Percentiles rank a stretch among this genome's conserved stretches.
Conservation (phyloP, 2,113 vertebrate genomes). For the Melanotaenia duboulayi region DNA sequence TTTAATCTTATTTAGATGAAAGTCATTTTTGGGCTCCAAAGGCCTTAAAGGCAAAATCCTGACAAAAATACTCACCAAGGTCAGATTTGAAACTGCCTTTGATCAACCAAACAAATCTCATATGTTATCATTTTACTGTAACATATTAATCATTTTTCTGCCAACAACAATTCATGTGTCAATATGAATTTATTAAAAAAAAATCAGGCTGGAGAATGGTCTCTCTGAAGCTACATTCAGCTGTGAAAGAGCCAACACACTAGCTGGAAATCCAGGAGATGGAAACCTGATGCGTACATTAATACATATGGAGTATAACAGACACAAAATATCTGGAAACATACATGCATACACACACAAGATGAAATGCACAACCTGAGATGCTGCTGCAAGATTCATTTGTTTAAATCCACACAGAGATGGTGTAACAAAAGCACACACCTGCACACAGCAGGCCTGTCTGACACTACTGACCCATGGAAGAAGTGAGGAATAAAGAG, state of each 20-base stretch:
- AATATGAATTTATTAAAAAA: slow-evolving; percentile 30
- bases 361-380: slow-evolving; percentile 31
- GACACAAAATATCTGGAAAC: slow-evolving; percentile 22
- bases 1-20: neutral
- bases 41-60: slow-evolving; percentile 10
- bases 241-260: slow-evolving; percentile 38
- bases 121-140: slow-evolving; percentile 24
- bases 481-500: slow-evolving; percentile 68
- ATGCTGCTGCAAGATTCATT: slow-evolving; percentile 59
- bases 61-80: slow-evolving; percentile 8
- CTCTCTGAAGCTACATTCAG: slow-evolving; percentile 15
- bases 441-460: slow-evolving; percentile 83
- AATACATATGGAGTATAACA: slow-evolving; percentile 10
- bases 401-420: slow-evolving; percentile 57
- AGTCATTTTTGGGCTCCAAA: slow-evolving; percentile 6
- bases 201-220: slow-evolving; percentile 1
- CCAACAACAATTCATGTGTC: slow-evolving; percentile 23
- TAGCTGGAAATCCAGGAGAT: slow-evolving; percentile 21
- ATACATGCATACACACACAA: slow-evolving; percentile 18
- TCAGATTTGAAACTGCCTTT: slow-evolving; percentile 14
- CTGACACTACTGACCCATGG: slow-evolving; percentile 77
- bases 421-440: slow-evolving; percentile 76
- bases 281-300: slow-evolving; percentile 35
- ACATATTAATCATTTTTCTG: slow-evolving; percentile 22
- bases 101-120: slow-evolving; percentile 14